phyloP scores from a whole-genome alignment of 2,113 vertebrate species.

The Nannobrachium achirus region DNA sequence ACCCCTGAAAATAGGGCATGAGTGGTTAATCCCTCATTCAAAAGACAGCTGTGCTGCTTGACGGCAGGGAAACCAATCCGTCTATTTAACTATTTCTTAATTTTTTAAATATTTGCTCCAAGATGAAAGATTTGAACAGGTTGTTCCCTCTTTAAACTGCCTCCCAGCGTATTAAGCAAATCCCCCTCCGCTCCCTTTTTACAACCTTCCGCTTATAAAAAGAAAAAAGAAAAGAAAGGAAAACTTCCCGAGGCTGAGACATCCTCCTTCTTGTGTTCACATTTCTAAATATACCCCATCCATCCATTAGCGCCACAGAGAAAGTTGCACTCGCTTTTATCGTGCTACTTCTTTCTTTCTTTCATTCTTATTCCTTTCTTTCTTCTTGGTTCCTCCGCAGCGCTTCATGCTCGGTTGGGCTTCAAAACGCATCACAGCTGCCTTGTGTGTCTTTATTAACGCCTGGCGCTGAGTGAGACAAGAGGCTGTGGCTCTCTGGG shows the following conservation, averaged over 20 bases:
- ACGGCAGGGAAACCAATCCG: background rate
- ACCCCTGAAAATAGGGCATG: no score
- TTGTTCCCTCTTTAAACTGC: conserved; percentile 44
- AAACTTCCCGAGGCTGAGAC: conserved; percentile 52
- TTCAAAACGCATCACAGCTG: conserved; percentile 55
- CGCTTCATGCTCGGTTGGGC: conserved; percentile 65
- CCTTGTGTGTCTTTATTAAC: conserved; percentile 64
- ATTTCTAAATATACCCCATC: conserved; percentile 72
- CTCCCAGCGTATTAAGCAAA: conserved; percentile 44
- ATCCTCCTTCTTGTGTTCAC: conserved; percentile 53
- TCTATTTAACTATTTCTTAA: background rate
- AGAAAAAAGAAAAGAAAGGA: conserved; percentile 23
- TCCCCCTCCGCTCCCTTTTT: conserved; percentile 44
- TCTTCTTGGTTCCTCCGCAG: conserved; percentile 48
- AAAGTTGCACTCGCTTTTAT: conserved; percentile 65
- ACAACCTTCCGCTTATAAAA: conserved; percentile 25
- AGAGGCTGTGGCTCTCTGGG: conserved; percentile 25
- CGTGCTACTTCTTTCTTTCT: conserved; percentile 27
- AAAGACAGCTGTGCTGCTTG: background rate
- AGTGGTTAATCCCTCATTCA: no score
- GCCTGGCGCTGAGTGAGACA: conserved; percentile 50
- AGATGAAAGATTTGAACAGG: conserved; percentile 37
- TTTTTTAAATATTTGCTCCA: background rate
- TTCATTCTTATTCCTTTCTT: background rate
- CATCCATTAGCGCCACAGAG: conserved; percentile 70